Evolutionary conservation across 2,113 vertebrate species (phyloP).

Genomic region (Bungarus multicinctus): DNA sequence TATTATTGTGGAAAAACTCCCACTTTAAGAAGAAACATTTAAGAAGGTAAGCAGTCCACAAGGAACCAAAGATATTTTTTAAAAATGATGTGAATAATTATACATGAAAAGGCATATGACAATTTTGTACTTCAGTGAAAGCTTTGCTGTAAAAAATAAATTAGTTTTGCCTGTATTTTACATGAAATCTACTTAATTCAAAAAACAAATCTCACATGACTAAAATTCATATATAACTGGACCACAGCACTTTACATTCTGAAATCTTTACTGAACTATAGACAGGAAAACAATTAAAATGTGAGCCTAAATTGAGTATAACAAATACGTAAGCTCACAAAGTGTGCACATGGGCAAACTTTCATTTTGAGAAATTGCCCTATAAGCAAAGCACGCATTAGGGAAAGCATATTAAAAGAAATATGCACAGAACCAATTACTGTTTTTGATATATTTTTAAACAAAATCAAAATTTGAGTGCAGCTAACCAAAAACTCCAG

Average conservation of each 20-base stretch:
- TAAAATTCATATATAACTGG: background rate
- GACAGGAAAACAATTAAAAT: background rate
- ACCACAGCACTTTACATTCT: background rate
- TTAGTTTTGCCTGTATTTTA: background rate
- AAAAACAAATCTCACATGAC: background rate
- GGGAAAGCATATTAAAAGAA: background rate
- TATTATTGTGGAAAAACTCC: constrained; percentile 21
- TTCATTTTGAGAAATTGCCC: background rate
- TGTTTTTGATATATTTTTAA: background rate
- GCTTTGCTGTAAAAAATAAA: background rate
- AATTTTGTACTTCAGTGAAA: constrained; percentile 28
- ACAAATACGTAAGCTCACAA: background rate
- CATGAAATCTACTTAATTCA: background rate
- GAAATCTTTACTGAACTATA: background rate
- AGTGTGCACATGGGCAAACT: background rate
- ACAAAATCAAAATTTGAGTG: background rate
- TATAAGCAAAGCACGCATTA: background rate
- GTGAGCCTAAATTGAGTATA: background rate
- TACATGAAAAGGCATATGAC: constrained; percentile 33
- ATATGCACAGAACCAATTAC: background rate
- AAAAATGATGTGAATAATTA: background rate
- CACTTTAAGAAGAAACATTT: constrained; percentile 15
- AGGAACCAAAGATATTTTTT: constrained; percentile 38
- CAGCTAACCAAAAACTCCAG: background rate
- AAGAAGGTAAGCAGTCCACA: background rate